A percentile compares a stretch with the other conserved stretches of the same genome.
Conservation (phyloP, 1,140 invertebrate genomes). For the Meloidogyne chitwoodi region DNA sequence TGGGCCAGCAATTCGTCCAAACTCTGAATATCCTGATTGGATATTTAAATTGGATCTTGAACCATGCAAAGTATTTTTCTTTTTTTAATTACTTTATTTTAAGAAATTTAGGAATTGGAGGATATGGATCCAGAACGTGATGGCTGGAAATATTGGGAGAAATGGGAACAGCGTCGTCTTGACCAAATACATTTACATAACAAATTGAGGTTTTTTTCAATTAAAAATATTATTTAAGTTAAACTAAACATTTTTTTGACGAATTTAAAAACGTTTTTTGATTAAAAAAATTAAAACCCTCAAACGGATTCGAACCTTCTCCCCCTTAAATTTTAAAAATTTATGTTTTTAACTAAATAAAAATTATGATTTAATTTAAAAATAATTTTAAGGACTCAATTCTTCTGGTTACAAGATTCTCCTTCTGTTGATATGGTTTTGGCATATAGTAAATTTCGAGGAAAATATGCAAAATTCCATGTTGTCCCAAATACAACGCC, state of each 20-base stretch:
- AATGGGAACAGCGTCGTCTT: constrained; percentile 19
- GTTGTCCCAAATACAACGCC: not conserved
- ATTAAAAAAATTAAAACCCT: too few relatives aligned
- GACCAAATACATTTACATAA: constrained; percentile 20
- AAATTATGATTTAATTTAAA: not conserved
- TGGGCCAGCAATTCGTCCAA: constrained; percentile 29
- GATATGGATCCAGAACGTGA: constrained; percentile 36
- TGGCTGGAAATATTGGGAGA: constrained; percentile 36
- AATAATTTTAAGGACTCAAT: not conserved
- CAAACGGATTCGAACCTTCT: too few relatives aligned
- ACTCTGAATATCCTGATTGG: constrained; percentile 36
- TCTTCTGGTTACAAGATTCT: constrained; percentile 12
- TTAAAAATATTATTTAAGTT: too few relatives aligned
- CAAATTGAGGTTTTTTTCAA: constrained; percentile 8
- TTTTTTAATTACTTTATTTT: not conserved
- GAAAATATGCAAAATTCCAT: not conserved
- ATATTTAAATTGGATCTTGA: constrained; percentile 31
- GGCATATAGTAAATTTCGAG: not conserved
- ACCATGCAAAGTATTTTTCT: constrained; percentile 1
- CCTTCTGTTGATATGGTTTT: constrained; percentile 2
- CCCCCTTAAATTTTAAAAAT: too few relatives aligned
- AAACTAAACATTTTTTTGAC: not conserved
- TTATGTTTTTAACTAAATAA: too few relatives aligned
- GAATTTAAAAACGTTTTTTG: constrained; percentile 10
- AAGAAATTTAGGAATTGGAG: constrained; percentile 15